Evolutionary conservation across 2,113 vertebrate species (phyloP).

Genomic region (Hippocampus mohnikei): DNA sequence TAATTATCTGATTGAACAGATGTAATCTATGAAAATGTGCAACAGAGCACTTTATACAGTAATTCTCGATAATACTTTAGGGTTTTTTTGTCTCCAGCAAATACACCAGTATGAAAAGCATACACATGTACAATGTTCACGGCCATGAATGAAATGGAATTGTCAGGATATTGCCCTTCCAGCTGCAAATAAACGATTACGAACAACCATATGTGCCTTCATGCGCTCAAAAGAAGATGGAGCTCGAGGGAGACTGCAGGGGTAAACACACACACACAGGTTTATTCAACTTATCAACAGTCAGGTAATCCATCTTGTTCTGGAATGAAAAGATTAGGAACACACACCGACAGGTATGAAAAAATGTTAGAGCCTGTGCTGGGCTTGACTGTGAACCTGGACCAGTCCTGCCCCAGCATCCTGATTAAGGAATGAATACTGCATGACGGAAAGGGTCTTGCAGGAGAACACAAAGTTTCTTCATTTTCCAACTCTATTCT

Average conservation of each 20-base stretch:
- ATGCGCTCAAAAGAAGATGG: constrained; percentile 29
- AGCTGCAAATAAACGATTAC: constrained; percentile 59
- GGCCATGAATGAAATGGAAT: constrained; percentile 24
- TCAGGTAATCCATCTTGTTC: constrained; percentile 53
- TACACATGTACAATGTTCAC: constrained; percentile 37
- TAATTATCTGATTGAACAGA: no score
- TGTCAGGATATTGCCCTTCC: constrained; percentile 33
- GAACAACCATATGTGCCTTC: constrained; percentile 27
- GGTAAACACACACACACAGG: constrained; percentile 40
- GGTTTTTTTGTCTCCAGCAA: neutral
- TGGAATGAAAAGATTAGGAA: constrained; percentile 59
- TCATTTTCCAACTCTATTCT: neutral
- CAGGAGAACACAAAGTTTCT: neutral
- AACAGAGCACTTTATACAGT: no score
- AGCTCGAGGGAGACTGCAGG: constrained; percentile 22
- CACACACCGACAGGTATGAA: constrained; percentile 40
- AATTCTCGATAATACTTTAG: no score
- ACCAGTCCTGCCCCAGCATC: constrained; percentile 6
- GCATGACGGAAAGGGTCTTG: constrained; percentile 8
- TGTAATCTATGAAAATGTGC: neutral
- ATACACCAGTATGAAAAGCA: constrained; percentile 9
- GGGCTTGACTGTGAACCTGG: constrained; percentile 20
- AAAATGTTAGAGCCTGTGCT: constrained; percentile 27
- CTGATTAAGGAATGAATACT: constrained; percentile 7
- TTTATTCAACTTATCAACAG: constrained; percentile 54